Evolutionary conservation across 2,113 vertebrate species (phyloP), one percentile per base, ranked within the genome.

Genomic region (Bettongia penicillata): DNA sequence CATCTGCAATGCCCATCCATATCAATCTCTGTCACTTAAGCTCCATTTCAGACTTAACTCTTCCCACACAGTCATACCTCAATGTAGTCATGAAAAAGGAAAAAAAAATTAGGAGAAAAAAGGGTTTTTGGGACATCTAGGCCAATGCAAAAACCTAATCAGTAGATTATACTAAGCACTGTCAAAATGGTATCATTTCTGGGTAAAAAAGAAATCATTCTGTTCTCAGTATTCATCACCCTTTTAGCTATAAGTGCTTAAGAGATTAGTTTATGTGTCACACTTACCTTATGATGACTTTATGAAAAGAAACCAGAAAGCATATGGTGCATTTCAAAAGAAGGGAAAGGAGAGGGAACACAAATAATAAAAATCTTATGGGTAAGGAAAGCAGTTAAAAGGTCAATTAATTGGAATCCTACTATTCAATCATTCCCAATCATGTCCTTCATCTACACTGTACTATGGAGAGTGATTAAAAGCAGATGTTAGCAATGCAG

Each of bases 281-380:
- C 8, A 31, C 47, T 93, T 37, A 31, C 48, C 43, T 25, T 51
- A 28, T 23, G 61, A 50, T 51, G 49, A 90, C 89, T 95, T 93
- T 47, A 93, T n/a, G 92, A 94, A 68, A 50, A 91, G 10, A 84
- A 95, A 61, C 55, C 50, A 92, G 89, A 89, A 53, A 49, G 52
- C 6, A 61, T 25, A 24, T 89, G 77, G 43, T 50, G 22, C 37
- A 89, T 47, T 19, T 55, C n/a, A 48, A 16, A 91, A 77, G 43
- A 68, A n/a, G 28, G 77, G 47, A 84, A 90, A 23, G 91, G 28
- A 92, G 90, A 90, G 12, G 14, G 10, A 50, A 19, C 3, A 55
- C 2, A 10, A 89, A 37, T 89, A 77, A 95, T 84, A 43, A 84
- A 84, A 61, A 31, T 47, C 53, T 43, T 84, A 90, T 0, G 14